phyloP scores from a whole-genome alignment of 2,113 vertebrate genomes.

The Neogale vison region DNA sequence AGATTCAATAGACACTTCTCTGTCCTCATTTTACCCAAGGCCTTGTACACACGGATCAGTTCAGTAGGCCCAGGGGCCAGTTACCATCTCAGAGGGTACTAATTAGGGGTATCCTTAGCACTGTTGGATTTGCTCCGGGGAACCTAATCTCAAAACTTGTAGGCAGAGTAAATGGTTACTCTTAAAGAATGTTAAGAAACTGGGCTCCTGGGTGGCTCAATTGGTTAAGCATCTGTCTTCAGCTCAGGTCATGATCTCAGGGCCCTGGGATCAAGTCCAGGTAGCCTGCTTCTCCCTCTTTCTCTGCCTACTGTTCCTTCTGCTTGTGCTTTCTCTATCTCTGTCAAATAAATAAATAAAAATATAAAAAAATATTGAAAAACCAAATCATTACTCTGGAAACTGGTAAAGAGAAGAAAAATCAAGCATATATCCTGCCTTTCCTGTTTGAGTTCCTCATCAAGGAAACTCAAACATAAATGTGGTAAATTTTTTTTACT shows the following conservation, averaged over 20 bases:
- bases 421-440: neutral
- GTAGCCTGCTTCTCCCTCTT: too few relatives aligned
- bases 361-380: neutral
- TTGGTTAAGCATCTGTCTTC: too few relatives aligned
- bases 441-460: neutral
- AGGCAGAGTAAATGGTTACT: neutral
- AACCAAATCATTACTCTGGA: neutral
- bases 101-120: neutral
- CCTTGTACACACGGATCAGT: neutral
- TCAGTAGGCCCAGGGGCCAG: neutral
- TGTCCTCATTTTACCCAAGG: neutral
- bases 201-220: too few relatives aligned
- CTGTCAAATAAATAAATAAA: too few relatives aligned
- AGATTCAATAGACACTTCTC: neutral
- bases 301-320: too few relatives aligned
- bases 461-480: neutral
- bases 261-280: too few relatives aligned
- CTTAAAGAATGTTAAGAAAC: neutral
- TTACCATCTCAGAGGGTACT: neutral
- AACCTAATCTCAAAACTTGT: neutral
- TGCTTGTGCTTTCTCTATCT: too few relatives aligned
- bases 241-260: too few relatives aligned
- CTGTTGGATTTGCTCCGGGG: neutral
- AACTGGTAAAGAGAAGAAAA: neutral
- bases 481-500: neutral